phyloP scores from a whole-genome alignment of 2,113 vertebrate genomes.

The Piprites chloris region DNA sequence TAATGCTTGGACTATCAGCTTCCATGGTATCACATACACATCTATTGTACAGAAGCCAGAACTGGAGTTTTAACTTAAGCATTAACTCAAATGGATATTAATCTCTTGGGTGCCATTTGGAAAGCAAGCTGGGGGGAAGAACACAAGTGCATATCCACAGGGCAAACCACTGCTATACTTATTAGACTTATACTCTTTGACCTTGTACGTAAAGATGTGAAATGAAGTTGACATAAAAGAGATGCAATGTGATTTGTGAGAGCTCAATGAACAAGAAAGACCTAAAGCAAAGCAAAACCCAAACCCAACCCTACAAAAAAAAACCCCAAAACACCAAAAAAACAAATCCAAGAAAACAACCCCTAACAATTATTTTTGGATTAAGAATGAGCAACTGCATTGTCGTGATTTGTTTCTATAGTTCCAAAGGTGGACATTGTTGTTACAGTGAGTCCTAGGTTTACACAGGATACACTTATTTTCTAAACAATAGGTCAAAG shows the following conservation, averaged over 20 bases:
- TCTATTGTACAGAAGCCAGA: not conserved
- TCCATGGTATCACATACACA: not conserved
- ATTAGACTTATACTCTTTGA: not conserved
- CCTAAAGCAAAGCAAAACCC: not conserved
- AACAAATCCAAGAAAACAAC: not conserved
- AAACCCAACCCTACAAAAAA: not conserved
- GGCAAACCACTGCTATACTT: not conserved
- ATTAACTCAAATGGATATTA: conserved; percentile 34
- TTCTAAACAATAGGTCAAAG: not conserved
- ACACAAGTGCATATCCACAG: not conserved
- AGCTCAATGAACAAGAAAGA: not conserved
- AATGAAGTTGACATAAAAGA: not conserved
- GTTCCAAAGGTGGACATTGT: not conserved
- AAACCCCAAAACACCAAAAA: rapidly evolving
- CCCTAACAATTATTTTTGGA: not conserved
- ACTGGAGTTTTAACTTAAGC: conserved; percentile 5
- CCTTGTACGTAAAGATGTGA: not conserved
- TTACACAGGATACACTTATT: not conserved
- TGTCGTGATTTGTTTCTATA: not conserved
- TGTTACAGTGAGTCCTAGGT: not conserved
- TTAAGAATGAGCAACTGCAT: not conserved
- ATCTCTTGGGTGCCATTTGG: conserved; percentile 4
- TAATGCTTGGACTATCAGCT: not conserved
- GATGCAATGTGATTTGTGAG: not conserved
- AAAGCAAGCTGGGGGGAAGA: not conserved